A percentile compares a stretch with the other conserved stretches of the same genome.
phyloP scores from a whole-genome alignment of 2,888 invertebrate genomes.

The Eupithecia tripunctaria region DNA sequence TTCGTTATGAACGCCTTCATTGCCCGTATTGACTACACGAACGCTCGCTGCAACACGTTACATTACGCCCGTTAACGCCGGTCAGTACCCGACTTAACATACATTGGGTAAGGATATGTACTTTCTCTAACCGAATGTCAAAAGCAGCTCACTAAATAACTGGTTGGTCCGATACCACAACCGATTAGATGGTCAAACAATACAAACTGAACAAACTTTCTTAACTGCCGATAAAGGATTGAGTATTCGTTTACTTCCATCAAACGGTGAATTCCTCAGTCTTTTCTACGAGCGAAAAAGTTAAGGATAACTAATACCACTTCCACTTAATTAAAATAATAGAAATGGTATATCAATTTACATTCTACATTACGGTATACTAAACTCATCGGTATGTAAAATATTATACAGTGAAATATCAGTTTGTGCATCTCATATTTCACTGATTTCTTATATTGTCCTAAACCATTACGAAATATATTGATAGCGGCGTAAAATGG shows the following conservation, averaged over 20 bases:
- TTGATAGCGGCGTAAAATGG: constrained; percentile 33
- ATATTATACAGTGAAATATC: constrained; percentile 71
- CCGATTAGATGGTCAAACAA: constrained; percentile 64
- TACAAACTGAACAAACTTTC: constrained; percentile 62
- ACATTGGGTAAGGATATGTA: constrained; percentile 74
- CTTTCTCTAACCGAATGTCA: constrained; percentile 70
- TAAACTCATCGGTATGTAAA: constrained; percentile 84
- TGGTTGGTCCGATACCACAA: constrained; percentile 78
- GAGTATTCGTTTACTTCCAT: constrained; percentile 72
- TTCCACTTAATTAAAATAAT: constrained; percentile 50
- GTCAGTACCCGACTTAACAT: constrained; percentile 51
- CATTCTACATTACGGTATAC: constrained; percentile 71
- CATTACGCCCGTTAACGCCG: not conserved
- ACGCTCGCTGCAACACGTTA: not conserved
- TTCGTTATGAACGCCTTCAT: not conserved
- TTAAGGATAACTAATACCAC: constrained; percentile 64
- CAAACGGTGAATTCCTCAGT: constrained; percentile 76
- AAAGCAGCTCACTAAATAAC: constrained; percentile 59
- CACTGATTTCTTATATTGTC: constrained; percentile 54
- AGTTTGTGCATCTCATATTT: constrained; percentile 58
- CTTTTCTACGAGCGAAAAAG: constrained; percentile 78
- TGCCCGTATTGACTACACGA: not conserved
- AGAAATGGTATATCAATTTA: constrained; percentile 72
- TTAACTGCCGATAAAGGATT: constrained; percentile 68
- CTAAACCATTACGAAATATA: constrained; percentile 62